Percentiles rank a stretch among this genome's conserved stretches.
Evolutionary conservation across 1,140 invertebrate species (phyloP).

Genomic region (Anastrepha obliqua): DNA sequence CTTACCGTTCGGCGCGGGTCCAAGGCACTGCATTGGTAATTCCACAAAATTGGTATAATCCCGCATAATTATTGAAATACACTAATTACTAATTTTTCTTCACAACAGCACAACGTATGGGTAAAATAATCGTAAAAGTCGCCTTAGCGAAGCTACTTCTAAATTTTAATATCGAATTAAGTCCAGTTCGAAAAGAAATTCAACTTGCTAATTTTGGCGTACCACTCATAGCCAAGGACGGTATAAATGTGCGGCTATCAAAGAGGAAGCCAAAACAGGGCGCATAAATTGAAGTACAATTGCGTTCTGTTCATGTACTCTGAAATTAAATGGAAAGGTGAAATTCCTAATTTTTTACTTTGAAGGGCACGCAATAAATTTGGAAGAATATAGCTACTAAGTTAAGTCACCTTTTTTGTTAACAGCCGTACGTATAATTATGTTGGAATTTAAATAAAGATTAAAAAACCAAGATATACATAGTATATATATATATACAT

Average conservation of each 20-base stretch:
- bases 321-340: too few species aligned
- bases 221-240: slow-evolving; percentile 57
- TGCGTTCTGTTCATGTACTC: too few species aligned
- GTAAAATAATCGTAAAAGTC: slow-evolving; percentile 67
- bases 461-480: too few species aligned
- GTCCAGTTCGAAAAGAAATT: slow-evolving; percentile 52
- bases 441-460: too few species aligned
- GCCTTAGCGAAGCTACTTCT: slow-evolving; percentile 63
- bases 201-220: slow-evolving; percentile 58
- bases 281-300: background rate
- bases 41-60: background rate
- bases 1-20: slow-evolving; percentile 81
- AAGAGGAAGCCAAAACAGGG: background rate
- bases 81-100: background rate
- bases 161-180: slow-evolving; percentile 63
- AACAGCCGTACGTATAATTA: too few species aligned
- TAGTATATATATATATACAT: too few species aligned
- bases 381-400: too few species aligned
- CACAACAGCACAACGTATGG: slow-evolving; percentile 63
- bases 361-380: too few species aligned
- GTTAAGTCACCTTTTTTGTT: too few species aligned
- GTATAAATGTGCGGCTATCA: slow-evolving; percentile 53
- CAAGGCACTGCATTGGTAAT: slow-evolving; percentile 79
- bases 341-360: too few species aligned
- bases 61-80: background rate